Evolutionary conservation across 2,888 invertebrate genomes (phyloP).

Genomic region (Tineola bisselliella): DNA sequence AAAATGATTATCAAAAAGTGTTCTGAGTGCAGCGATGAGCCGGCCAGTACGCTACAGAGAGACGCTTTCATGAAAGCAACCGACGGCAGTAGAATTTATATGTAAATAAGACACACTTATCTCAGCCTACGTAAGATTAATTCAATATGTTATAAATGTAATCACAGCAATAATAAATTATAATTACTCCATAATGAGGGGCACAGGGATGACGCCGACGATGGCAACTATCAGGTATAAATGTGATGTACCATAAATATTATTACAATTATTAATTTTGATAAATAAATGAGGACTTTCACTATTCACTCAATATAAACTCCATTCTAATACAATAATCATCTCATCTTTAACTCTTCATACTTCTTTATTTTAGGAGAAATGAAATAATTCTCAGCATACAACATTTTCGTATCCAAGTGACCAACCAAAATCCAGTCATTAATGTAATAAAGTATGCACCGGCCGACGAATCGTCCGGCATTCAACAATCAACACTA

Average conservation of each 20-base stretch:
- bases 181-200: slow-evolving; percentile 34
- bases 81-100: slow-evolving; percentile 34
- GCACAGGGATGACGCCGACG: slow-evolving; percentile 23
- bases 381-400: slow-evolving; percentile 39
- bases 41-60: neutral
- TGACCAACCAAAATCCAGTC: slow-evolving; percentile 34
- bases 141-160: slow-evolving; percentile 59
- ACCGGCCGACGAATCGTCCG: neutral
- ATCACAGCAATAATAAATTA: slow-evolving; percentile 64
- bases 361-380: slow-evolving; percentile 49
- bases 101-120: slow-evolving; percentile 44
- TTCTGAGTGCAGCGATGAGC: neutral
- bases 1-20: slow-evolving; percentile 11
- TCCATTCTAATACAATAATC: slow-evolving; percentile 40
- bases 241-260: slow-evolving; percentile 28
- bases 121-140: slow-evolving; percentile 41
- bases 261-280: slow-evolving; percentile 52
- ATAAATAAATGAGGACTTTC: slow-evolving; percentile 56
- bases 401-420: slow-evolving; percentile 35
- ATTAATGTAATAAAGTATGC: neutral
- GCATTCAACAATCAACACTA: slow-evolving; percentile 51
- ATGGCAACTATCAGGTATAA: slow-evolving; percentile 22
- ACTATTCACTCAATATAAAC: slow-evolving; percentile 59
- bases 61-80: slow-evolving; percentile 27
- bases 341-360: slow-evolving; percentile 44